Conservation (phyloP, 2,797 vertebrate genomes). For the Tauraco hartlaubi region DNA sequence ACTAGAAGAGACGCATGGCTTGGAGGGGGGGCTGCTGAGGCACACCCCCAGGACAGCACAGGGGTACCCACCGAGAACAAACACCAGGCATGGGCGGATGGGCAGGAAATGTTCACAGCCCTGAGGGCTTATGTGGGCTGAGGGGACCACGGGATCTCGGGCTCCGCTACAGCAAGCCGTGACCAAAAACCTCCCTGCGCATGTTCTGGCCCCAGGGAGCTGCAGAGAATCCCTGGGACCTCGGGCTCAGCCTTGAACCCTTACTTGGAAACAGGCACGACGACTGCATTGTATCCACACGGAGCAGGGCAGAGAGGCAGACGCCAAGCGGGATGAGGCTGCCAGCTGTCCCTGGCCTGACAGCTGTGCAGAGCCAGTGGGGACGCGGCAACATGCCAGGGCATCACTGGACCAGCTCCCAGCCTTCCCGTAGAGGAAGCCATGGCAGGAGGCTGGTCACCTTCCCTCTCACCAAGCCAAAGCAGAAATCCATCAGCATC, state of each 20-base stretch:
- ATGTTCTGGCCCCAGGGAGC: neutral
- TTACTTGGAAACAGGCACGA: neutral
- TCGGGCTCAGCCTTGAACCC: fast-evolving
- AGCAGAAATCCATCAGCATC: neutral
- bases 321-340: fast-evolving
- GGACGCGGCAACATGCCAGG: fast-evolving
- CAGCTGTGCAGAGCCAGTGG: neutral
- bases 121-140: fast-evolving
- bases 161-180: neutral
- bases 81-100: fast-evolving
- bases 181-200: neutral
- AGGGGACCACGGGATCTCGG: neutral
- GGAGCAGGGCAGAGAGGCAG: neutral
- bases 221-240: neutral
- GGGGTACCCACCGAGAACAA: neutral
- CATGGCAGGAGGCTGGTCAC: fast-evolving
- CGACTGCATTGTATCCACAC: fast-evolving
- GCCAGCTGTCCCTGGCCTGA: neutral
- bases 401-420: neutral
- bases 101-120: neutral
- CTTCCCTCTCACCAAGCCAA: neutral
- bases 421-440: neutral
- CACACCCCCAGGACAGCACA: too few relatives aligned
- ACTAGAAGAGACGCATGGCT: neutral
- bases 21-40: neutral